These are phyloP conservation scores for Epicauta chinensis DNA, from an alignment of 1,140 invertebrate genomes.

Conservation along the genomic window DNA sequence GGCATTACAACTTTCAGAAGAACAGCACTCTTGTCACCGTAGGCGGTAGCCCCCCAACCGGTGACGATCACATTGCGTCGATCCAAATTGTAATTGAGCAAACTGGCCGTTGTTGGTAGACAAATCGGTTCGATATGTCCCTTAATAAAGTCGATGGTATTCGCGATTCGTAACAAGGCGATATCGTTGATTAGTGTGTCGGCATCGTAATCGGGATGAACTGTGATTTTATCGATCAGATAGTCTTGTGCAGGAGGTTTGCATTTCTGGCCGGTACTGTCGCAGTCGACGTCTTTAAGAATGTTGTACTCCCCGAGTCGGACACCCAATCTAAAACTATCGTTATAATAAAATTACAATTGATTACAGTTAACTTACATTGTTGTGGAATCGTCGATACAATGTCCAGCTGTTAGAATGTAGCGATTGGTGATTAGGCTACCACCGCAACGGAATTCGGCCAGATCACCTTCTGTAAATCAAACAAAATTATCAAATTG, in stretches of 20 bases:
- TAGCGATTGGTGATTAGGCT: conserved; percentile 49
- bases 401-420: conserved; percentile 51
- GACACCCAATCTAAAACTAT: conserved; percentile 27
- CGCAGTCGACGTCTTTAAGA: conserved; percentile 32
- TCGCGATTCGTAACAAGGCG: conserved; percentile 38
- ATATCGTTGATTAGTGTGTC: conserved; percentile 46
- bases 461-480: background rate
- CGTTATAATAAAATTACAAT: background rate
- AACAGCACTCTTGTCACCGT: conserved; percentile 40
- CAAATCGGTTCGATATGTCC: conserved; percentile 49
- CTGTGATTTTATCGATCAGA: conserved; percentile 31
- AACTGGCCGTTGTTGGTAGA: conserved; percentile 44
- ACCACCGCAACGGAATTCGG: conserved; percentile 50
- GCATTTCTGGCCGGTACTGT: conserved; percentile 27
- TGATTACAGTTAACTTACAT: conserved; percentile 38
- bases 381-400: conserved; percentile 38
- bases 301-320: conserved; percentile 38
- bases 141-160: conserved; percentile 20
- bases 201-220: conserved; percentile 43
- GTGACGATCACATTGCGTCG: conserved; percentile 42
- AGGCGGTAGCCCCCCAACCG: conserved; percentile 54
- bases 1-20: conserved; percentile 48
- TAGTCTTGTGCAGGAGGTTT: conserved; percentile 33
- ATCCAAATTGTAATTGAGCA: conserved; percentile 29
- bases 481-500: background rate